Evolutionary conservation across 2,888 invertebrate genomes (phyloP), one percentile per base, ranked within the genome.

Genomic region (Disparrhopalites patrizii): DNA sequence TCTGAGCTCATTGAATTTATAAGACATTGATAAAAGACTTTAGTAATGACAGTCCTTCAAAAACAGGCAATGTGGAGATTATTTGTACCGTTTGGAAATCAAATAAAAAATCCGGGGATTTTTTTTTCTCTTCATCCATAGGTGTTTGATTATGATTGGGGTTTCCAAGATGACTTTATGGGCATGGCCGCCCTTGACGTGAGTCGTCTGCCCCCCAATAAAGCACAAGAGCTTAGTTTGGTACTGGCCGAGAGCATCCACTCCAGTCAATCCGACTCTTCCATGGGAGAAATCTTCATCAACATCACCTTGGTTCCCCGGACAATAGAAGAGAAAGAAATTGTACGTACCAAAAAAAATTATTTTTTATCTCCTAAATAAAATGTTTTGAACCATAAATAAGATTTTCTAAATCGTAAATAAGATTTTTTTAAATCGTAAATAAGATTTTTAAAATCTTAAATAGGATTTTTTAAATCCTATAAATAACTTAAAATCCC

Each of bases 141-240:
- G 90, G 90, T 97, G 5, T 97, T 91, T 79, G 98, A 98, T 82
- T 96, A 96, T 79, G 98, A 99, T 79, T 94, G 96, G 89, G 96
- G 95, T 31, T 85, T 94, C 50, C 79, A 80, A 81, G 98, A 98
- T 79, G 98, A 99, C 82, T 96, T 96, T 79, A 97, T 99, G 95
- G 98, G 98, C 1, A 86, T 90, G 60, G 90, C 93, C 7, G 85
- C 85, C 71, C 79, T 99, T 73, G 93, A 95, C 79, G 84, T 97
- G 62, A 88, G 90, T 0, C 85, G 87, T 51, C 79, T 96, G 70
- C 93, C 94, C 76, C 82, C 93, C 58, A 89, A 81, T 76, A 73
- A 74, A 55, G 77, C 81, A 23, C 80, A 80, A 75, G 95, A 97
- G 76, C 79, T 96, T 72, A 85, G 84, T 64, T 82, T 98, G 56